Base-by-base conservation (phyloP, 2,113 vertebrate species). In the Gopherus evgoodei region DNA sequence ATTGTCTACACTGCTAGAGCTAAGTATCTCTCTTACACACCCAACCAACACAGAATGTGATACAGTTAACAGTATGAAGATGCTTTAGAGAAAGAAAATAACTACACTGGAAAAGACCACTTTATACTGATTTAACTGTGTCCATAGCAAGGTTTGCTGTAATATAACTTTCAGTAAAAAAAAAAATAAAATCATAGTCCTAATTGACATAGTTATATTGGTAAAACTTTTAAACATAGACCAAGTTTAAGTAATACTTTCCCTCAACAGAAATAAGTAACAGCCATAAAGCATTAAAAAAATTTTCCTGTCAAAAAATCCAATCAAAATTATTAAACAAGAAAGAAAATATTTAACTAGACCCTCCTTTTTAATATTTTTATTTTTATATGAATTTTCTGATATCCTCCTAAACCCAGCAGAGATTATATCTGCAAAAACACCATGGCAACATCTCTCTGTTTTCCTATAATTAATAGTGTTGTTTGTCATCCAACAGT, bases 401-500 rank as follows among this genome's bases (percentile, higher is more conserved):
- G 5, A 14, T 35, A 22, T 42, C 3, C 85, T 79, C 9, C 52
- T 25, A 87, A 65, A 85, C 81, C 93, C 89, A 47, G 76, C 81
- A 69, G 1, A 38, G 11, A 17, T 93, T 86, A 76, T 0, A 10
- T 84, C n/a, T 86, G 54, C n/a, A 7, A 1, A 80, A 47, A 35
- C 53, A 52, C 38, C 89, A 50, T 27, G 49, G 22, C 25, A 54
- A 14, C 19, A 4, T 54, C 16, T 9, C 81, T 92, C 91, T 92
- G 86, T 16, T 54, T 92, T 0, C 0, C n/a, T 72, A 42, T 38
- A 54, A 84, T 13, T 35, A 27, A 5, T 57, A 53, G 12, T 69
- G 13, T 31, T 31, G 29, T 31, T 62, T 42, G 54, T 79, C 92
- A 86, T 78, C 44, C 3, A 89, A 62, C 25, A 22, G 25, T 6